Evolutionary conservation across 2,888 invertebrate species (phyloP).

Genomic region (Monopis laevigella): DNA sequence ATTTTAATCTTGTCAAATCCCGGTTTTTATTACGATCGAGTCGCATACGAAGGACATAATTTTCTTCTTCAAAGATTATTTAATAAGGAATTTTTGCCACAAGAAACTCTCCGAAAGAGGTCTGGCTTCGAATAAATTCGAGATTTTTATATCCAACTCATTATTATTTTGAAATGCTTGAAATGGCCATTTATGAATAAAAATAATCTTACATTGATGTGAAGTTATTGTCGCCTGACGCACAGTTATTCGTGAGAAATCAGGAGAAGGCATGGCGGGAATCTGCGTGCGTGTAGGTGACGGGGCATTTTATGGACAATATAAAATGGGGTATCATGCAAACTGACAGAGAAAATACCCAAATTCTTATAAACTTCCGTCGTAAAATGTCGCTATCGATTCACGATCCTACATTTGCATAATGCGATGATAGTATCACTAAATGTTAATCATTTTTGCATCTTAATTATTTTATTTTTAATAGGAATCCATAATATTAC

Average conservation of each 20-base stretch:
- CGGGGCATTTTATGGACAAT: constrained; percentile 24
- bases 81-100: constrained; percentile 52
- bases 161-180: constrained; percentile 55
- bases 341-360: neutral
- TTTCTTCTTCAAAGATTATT: constrained; percentile 60
- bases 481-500: too few species aligned
- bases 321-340: constrained; percentile 25
- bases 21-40: constrained; percentile 55
- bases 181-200: constrained; percentile 55
- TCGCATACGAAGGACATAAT: constrained; percentile 46
- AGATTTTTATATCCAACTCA: constrained; percentile 58
- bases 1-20: constrained; percentile 67
- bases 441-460: too few species aligned
- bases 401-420: too few species aligned
- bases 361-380: neutral
- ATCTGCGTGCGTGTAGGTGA: constrained; percentile 3
- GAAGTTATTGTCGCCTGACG: constrained; percentile 48
- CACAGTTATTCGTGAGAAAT: constrained; percentile 32
- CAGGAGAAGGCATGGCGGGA: constrained; percentile 18
- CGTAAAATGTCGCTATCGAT: too few species aligned
- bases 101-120: constrained; percentile 44
- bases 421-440: too few species aligned
- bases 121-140: constrained; percentile 49
- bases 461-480: too few species aligned
- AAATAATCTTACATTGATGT: constrained; percentile 55